phyloP scores from a whole-genome alignment of 2,797 vertebrate genomes.

The Delichon dasypus region DNA sequence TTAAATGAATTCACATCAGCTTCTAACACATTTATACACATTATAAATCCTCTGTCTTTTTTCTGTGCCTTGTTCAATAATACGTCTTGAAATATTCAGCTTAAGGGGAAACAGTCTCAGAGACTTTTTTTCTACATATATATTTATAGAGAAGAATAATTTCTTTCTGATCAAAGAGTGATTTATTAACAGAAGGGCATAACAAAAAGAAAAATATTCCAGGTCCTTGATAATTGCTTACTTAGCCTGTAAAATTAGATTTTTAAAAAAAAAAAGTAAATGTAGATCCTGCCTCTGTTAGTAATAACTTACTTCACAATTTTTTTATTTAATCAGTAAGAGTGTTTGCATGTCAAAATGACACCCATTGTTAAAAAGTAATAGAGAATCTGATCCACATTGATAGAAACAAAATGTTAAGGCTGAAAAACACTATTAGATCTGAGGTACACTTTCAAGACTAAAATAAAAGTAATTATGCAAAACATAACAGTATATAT shows the following conservation, averaged over 20 bases:
- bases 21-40: slow-evolving; percentile 35
- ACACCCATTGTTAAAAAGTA: not conserved
- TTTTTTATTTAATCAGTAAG: not conserved
- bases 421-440: not conserved
- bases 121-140: not conserved
- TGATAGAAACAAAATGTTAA: not conserved
- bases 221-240: not conserved
- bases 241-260: not conserved
- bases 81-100: not conserved
- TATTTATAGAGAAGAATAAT: not conserved
- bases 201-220: not conserved
- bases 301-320: not conserved
- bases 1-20: slow-evolving; percentile 24
- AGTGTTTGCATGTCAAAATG: not conserved
- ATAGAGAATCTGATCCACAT: not conserved
- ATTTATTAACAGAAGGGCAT: not conserved
- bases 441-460: not conserved
- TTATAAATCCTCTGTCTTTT: slow-evolving; percentile 11
- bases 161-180: not conserved
- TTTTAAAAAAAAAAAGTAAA: not conserved
- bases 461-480: not conserved
- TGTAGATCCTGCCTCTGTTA: not conserved
- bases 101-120: not conserved
- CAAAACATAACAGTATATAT: fast-evolving
- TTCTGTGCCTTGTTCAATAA: not conserved